phyloP scores from a whole-genome alignment of 2,113 vertebrate species.

The Corythoichthys haematopterus region DNA sequence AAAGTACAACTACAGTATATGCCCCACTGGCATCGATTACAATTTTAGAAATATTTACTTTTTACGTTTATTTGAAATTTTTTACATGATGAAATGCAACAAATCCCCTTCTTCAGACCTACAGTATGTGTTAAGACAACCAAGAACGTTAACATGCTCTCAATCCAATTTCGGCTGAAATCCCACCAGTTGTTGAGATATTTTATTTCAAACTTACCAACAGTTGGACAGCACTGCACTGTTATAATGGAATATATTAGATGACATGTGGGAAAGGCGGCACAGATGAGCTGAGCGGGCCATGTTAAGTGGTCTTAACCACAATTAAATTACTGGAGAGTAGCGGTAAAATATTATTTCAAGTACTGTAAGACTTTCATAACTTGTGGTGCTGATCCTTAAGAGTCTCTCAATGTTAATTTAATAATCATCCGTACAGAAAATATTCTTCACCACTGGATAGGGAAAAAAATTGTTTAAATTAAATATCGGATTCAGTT shows the following conservation, averaged over 20 bases:
- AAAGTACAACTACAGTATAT: no score
- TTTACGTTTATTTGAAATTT: not conserved
- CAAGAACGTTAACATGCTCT: not conserved
- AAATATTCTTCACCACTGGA: slow-evolving; percentile 37
- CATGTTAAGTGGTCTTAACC: slow-evolving; percentile 24
- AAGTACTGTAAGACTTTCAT: slow-evolving; percentile 24
- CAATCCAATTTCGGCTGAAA: not conserved
- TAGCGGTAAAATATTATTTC: slow-evolving; percentile 21
- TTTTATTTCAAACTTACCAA: slow-evolving; percentile 1
- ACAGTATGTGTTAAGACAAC: not conserved
- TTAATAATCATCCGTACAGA: slow-evolving; percentile 34
- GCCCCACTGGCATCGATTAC: no score
- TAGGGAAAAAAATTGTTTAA: slow-evolving; percentile 10
- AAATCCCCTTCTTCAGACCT: not conserved
- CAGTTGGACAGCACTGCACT: not conserved
- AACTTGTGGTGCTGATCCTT: slow-evolving; percentile 21
- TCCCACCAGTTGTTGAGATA: not conserved
- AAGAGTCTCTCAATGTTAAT: slow-evolving; percentile 34
- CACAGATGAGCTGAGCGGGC: slow-evolving; percentile 8
- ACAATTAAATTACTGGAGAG: slow-evolving; percentile 37
- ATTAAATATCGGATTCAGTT: not conserved
- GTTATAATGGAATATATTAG: not conserved
- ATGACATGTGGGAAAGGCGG: slow-evolving; percentile 8
- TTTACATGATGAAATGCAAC: not conserved
- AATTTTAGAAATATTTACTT: not conserved